Evolutionary conservation across 2,113 vertebrate species (phyloP).

Genomic region (Cygnus buccinator): DNA sequence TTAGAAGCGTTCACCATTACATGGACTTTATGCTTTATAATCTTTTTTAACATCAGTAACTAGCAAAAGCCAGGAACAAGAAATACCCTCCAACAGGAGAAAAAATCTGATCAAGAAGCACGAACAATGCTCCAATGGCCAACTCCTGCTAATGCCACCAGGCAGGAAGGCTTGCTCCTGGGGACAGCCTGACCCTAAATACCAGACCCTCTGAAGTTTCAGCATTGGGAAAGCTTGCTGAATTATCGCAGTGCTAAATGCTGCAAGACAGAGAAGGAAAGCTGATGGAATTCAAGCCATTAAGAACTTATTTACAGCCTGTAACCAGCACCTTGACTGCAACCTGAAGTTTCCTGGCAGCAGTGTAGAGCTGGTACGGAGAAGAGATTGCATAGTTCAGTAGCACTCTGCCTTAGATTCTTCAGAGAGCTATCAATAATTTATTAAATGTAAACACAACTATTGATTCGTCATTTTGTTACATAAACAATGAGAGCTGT

Average conservation of each 20-base stretch:
- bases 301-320: background rate
- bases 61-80: background rate
- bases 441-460: background rate
- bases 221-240: background rate
- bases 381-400: background rate
- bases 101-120: background rate
- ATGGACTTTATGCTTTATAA: background rate
- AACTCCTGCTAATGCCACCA: background rate
- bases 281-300: background rate
- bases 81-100: background rate
- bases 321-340: background rate
- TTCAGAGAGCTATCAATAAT: background rate
- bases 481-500: background rate
- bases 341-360: background rate
- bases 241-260: background rate
- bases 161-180: background rate
- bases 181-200: background rate
- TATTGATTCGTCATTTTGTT: background rate
- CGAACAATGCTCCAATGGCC: background rate
- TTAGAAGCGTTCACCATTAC: background rate
- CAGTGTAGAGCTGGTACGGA: background rate
- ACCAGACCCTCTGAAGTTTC: background rate
- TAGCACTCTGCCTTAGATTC: background rate
- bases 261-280: background rate
- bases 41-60: background rate